These are phyloP conservation scores for zebrafish (Danio rerio) DNA, from an alignment of 2,113 vertebrate species.

Conservation along the genomic window GRCz12tu NC_133193.1:31152001-31152500, in stretches of 20 bases:
- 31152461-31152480: constrained; percentile 99
- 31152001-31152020: too few relatives aligned
- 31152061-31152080: too few relatives aligned
- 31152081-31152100: too few relatives aligned
- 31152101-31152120: too few relatives aligned
- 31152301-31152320: constrained; percentile 65
- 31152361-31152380: constrained; percentile 86
- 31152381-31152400: constrained; percentile 98
- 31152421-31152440: constrained; percentile 99
- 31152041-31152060: too few relatives aligned
- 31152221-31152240: constrained; percentile 70
- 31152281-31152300: constrained; percentile 70
- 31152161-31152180: neutral
- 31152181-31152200: constrained; percentile 17
- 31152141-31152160: constrained; percentile 28
- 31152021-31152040: too few relatives aligned
- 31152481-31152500: constrained; percentile 99
- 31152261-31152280: constrained; percentile 69
- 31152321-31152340: constrained; percentile 71
- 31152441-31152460: constrained; percentile 98
- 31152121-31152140: constrained; percentile 17
- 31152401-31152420: constrained; percentile 99
- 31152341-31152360: constrained; percentile 78
- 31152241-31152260: constrained; percentile 76
- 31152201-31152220: constrained; percentile 46